Conservation (phyloP, 2,797 vertebrate genomes). For the Enteromius anoplus region DNA sequence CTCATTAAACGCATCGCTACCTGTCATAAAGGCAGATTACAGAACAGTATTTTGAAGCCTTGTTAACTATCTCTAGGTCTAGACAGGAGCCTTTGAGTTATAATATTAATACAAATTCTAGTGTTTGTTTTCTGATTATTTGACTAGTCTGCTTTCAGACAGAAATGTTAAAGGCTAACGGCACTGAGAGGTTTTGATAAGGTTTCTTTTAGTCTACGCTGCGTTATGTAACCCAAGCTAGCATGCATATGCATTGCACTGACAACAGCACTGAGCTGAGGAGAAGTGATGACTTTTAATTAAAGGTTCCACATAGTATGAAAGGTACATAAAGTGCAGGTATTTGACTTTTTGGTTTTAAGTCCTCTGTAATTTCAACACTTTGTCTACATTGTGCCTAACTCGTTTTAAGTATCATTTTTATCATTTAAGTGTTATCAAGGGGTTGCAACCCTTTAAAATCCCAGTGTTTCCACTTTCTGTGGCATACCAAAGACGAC, state of each 20-base stretch:
- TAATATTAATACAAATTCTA: slow-evolving; percentile 30
- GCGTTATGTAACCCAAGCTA: slow-evolving; percentile 54
- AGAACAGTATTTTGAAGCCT: slow-evolving; percentile 57
- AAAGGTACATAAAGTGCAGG: slow-evolving; percentile 43
- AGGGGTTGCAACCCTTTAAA: slow-evolving; percentile 6
- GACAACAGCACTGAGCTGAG: slow-evolving; percentile 73
- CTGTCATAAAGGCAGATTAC: slow-evolving; percentile 39
- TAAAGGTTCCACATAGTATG: slow-evolving; percentile 60
- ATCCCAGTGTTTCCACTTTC: slow-evolving; percentile 56
- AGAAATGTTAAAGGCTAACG: slow-evolving; percentile 36
- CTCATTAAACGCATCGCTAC: slow-evolving; percentile 22
- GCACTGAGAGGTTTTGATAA: slow-evolving; percentile 48
- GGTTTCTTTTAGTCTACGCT: slow-evolving; percentile 52
- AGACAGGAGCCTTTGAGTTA: slow-evolving; percentile 18
- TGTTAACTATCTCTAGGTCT: slow-evolving; percentile 45
- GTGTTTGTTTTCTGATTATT: slow-evolving; percentile 41
- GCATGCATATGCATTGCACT: slow-evolving; percentile 76
- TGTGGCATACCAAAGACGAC: slow-evolving; percentile 80
- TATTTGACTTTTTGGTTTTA: slow-evolving; percentile 27
- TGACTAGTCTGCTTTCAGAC: slow-evolving; percentile 45
- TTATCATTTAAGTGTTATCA: slow-evolving; percentile 36
- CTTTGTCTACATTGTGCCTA: slow-evolving; percentile 35
- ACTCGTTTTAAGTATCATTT: slow-evolving; percentile 38
- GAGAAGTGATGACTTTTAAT: slow-evolving; percentile 58
- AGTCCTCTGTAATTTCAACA: slow-evolving; percentile 43